These are phyloP conservation scores for Chrysolina oricalcia DNA, from an alignment of 2,888 invertebrate species.

Conservation along the genomic window DNA sequence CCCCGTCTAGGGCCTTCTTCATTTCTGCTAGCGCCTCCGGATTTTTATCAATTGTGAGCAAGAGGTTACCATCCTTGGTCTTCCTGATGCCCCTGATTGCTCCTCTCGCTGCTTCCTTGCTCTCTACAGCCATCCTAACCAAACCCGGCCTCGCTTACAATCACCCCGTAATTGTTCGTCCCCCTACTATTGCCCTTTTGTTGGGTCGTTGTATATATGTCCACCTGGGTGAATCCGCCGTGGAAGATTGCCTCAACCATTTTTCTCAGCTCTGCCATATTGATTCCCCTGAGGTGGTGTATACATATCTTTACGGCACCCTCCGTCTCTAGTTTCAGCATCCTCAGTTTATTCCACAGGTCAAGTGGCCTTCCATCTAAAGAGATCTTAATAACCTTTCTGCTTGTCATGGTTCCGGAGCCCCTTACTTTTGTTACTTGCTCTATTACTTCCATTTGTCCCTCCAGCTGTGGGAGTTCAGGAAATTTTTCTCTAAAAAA, in stretches of 20 bases:
- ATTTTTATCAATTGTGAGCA: neutral
- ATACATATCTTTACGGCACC: neutral
- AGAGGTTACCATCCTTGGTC: neutral
- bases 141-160: neutral
- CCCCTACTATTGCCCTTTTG: neutral
- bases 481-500: conserved; percentile 5
- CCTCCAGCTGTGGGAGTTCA: neutral
- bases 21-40: neutral
- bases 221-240: neutral
- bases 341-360: conserved; percentile 8
- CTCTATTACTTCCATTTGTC: conserved; percentile 21
- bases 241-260: conserved; percentile 22
- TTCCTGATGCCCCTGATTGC: neutral
- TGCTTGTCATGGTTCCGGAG: neutral
- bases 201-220: neutral
- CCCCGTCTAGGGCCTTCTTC: neutral
- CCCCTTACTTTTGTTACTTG: conserved; percentile 24
- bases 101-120: neutral
- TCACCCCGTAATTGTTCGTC: neutral
- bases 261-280: neutral
- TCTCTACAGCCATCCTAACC: neutral
- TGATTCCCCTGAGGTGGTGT: conserved; percentile 18
- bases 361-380: conserved; percentile 4
- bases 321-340: neutral
- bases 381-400: conserved; percentile 25